phyloP scores from a whole-genome alignment of 2,113 vertebrate genomes.

The Saccopteryx bilineata region DNA sequence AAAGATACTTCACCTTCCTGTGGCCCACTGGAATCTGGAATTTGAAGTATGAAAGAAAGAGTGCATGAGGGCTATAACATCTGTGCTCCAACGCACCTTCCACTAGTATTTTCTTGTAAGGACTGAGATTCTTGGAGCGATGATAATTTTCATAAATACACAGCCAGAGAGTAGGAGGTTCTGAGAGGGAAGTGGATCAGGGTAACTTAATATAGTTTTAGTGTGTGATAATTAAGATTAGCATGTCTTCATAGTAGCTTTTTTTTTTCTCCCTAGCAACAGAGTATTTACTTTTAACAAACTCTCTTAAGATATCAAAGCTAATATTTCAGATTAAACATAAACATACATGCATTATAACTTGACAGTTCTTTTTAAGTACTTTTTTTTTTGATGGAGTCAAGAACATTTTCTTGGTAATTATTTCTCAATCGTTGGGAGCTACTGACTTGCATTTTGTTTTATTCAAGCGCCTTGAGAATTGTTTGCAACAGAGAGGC shows the following conservation, averaged over 20 bases:
- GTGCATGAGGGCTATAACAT: background rate
- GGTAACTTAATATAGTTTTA: conserved; percentile 28
- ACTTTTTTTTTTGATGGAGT: background rate
- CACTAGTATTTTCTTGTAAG: background rate
- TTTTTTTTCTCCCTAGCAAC: background rate
- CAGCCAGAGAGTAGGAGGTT: conserved; percentile 6
- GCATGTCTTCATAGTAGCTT: background rate
- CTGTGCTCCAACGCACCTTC: background rate
- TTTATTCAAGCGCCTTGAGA: conserved; percentile 57
- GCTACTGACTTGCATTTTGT: conserved; percentile 62
- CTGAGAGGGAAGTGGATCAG: background rate
- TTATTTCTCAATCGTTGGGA: conserved; percentile 76
- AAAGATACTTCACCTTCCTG: background rate
- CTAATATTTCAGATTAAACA: conserved; percentile 34
- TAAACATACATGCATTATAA: background rate
- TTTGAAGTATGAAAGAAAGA: conserved; percentile 40
- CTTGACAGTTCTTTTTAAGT: conserved; percentile 52
- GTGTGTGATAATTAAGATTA: background rate
- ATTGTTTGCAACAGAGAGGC: conserved; percentile 73
- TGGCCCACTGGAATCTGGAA: background rate
- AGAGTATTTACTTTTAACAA: background rate
- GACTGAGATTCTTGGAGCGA: conserved; percentile 20
- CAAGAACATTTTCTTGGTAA: conserved; percentile 52
- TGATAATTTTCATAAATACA: conserved; percentile 32
- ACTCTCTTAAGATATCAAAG: background rate